Evolutionary conservation across 2,888 invertebrate genomes (phyloP).

Genomic region (Perizoma flavofasciatum): DNA sequence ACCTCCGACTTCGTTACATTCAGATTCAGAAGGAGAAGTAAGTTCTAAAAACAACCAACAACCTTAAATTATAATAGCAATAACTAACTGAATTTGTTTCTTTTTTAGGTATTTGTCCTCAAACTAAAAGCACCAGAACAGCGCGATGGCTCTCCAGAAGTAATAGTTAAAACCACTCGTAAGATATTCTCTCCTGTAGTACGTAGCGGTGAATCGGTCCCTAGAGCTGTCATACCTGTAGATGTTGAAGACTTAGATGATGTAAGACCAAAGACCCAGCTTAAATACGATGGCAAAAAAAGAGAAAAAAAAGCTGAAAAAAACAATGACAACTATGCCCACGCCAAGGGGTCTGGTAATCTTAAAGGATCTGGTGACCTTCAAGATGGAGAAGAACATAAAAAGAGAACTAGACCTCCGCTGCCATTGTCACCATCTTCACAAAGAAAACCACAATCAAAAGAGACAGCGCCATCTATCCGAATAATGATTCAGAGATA

Average conservation of each 20-base stretch:
- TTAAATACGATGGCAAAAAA: slow-evolving; percentile 25
- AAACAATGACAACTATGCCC: slow-evolving; percentile 49
- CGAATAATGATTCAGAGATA: slow-evolving; percentile 88
- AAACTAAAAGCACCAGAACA: slow-evolving; percentile 73
- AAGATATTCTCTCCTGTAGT: slow-evolving; percentile 91
- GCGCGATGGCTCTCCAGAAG: slow-evolving; percentile 81
- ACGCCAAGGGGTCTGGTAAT: slow-evolving; percentile 66
- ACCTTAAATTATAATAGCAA: slow-evolving; percentile 2
- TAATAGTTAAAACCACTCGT: slow-evolving; percentile 91
- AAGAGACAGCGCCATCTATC: slow-evolving; percentile 88
- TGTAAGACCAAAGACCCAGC: slow-evolving; percentile 56
- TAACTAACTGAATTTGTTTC: neutral
- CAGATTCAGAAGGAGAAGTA: slow-evolving; percentile 78
- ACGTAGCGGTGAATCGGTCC: slow-evolving; percentile 80
- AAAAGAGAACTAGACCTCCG: slow-evolving; percentile 76
- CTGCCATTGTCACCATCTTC: slow-evolving; percentile 85
- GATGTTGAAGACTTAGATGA: slow-evolving; percentile 68
- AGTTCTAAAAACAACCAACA: slow-evolving; percentile 30
- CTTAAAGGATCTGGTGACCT: slow-evolving; percentile 69
- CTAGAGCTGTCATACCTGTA: slow-evolving; percentile 79
- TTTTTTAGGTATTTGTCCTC: slow-evolving; percentile 68
- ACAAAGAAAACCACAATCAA: slow-evolving; percentile 78
- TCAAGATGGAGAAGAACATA: slow-evolving; percentile 66
- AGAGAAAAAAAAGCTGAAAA: slow-evolving; percentile 48
- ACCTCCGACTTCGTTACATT: slow-evolving; percentile 72